Conservation (phyloP, 92 coral and sea anemone genomes). For the Metridium senile region DNA sequence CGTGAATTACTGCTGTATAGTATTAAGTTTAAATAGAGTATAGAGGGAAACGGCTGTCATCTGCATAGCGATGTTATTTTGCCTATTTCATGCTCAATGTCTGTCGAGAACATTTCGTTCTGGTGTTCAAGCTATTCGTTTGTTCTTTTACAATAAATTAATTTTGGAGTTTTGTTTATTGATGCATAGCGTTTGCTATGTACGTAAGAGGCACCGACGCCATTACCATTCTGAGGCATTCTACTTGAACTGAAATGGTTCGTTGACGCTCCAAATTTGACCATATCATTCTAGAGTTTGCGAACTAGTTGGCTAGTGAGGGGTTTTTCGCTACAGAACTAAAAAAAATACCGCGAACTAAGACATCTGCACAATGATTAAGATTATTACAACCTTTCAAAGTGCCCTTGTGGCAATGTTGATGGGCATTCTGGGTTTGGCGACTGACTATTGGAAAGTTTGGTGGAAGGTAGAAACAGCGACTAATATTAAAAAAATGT, state of each 20-base stretch:
- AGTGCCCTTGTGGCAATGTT: constrained; percentile 76
- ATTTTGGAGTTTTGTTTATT: constrained; percentile 14
- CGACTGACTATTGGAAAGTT: constrained; percentile 86
- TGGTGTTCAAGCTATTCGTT: background rate
- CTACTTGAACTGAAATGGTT: constrained; percentile 21
- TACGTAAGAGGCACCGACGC: constrained; percentile 9
- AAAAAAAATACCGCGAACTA: background rate
- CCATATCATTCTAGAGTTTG: constrained; percentile 34
- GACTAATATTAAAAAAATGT: constrained; percentile 48
- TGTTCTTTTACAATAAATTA: background rate
- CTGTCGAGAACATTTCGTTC: background rate
- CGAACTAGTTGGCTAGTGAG: background rate
- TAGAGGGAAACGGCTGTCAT: background rate
- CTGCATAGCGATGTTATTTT: background rate
- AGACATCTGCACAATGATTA: constrained; percentile 61
- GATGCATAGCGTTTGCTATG: constrained; percentile 26
- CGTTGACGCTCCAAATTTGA: constrained; percentile 22
- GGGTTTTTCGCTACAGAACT: background rate
- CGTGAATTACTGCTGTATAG: background rate
- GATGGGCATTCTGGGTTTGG: constrained; percentile 83
- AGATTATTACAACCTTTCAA: constrained; percentile 76
- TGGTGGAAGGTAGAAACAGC: constrained; percentile 68
- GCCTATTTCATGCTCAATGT: background rate
- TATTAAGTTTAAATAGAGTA: background rate
- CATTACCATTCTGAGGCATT: constrained; percentile 21